Base-by-base conservation (phyloP, 2,888 invertebrate genomes). In the Tanytarsus gracilentus region DNA sequence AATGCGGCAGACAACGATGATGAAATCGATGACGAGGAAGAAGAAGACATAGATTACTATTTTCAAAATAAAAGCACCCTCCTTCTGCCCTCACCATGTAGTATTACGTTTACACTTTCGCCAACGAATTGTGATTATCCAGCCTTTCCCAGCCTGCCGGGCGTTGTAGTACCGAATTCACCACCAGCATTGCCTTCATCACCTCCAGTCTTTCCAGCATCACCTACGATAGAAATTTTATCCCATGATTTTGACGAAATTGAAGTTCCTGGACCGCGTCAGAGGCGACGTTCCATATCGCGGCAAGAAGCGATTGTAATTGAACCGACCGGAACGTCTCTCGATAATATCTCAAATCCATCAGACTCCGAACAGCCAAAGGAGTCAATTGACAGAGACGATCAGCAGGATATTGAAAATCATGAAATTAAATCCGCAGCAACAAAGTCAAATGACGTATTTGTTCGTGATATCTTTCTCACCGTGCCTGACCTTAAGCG, bases 291-390 rank as follows among this genome's bases (percentile, higher is more conserved):
- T 62, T 87, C 88, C 6, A 85, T 88, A 67, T 85, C 86, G 61
- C 79, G 90, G 16, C 90, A 90, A 70, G 88, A 88, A 72, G 89
- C 89, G 1, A 83, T 89, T 67, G 85, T 88, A 66, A 84, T 85
- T 30, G 85, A 85, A 69, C 84, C 85, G 5, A 83, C 83, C 0
- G 83, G 83, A 36, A 83, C 78, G 66, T 85, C 85, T 0, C 72
- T 85, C 52, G 86, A 86, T 68, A 85, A 85, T 68, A 81, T 85
- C 16, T 79, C 81, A 11, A 75, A 76, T 61, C 79, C 77, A 1
- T 80, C 81, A 1, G 74, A 73, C 25, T 69, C 67, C 9, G 8
- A 44, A 18, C 44, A 44, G 44, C 40, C 26, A 27, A n/a, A 2
- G 11, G 29, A 61, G 68, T 14, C 49, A n/a, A 63, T 40, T 25